Evolutionary conservation across 2,888 invertebrate species (phyloP), one percentile per base, ranked within the genome.

Genomic region (Protophormia terraenovae): DNA sequence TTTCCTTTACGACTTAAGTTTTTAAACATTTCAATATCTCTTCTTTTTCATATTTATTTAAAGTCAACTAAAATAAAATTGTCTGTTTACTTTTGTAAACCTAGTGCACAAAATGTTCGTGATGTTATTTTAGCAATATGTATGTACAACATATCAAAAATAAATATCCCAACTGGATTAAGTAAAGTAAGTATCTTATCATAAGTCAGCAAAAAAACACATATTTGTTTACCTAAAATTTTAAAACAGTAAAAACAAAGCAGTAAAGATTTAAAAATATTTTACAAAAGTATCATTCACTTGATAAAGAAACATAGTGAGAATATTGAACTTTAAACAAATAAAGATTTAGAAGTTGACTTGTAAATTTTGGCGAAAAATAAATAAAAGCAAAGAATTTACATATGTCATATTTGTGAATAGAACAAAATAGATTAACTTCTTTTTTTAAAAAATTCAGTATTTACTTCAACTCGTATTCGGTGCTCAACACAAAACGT

Each of bases 1-100:
- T 45, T 72, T 72, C 72, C 72, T 72, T 72, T 29, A 12, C 8
- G 29, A 45, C 6, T 72, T 60, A 27, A 58, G 4, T 12, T 7
- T n/a, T 1, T 7, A 3, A 6, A 29, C 4, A 41, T 45, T 45
- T 72, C 16, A 27, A 41, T 66, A 66, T 66, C 19, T 16, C n/a
- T n/a, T 38, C 0, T 45, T 16, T 19, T 45, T 32, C 7, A 32
- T 55, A 72, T 72, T 58, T 72, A 14, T 29, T 6, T 58, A 29
- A n/a, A 55, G 58, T 35, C 27, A 14, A 45, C 16, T 29, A 22
- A 45, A 72, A n/a, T 22, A 60, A 50, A 55, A 45, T 45, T 72
- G 38, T 45, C 16, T 45, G 58, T 58, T 72, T 29, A 58, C 29
- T 55, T 58, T 72, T 58, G 27, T 27, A 58, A 45, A 29, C 1